These are phyloP conservation scores for Paratilapia polleni DNA, from an alignment of 2,113 vertebrate species.

Conservation along the genomic window DNA sequence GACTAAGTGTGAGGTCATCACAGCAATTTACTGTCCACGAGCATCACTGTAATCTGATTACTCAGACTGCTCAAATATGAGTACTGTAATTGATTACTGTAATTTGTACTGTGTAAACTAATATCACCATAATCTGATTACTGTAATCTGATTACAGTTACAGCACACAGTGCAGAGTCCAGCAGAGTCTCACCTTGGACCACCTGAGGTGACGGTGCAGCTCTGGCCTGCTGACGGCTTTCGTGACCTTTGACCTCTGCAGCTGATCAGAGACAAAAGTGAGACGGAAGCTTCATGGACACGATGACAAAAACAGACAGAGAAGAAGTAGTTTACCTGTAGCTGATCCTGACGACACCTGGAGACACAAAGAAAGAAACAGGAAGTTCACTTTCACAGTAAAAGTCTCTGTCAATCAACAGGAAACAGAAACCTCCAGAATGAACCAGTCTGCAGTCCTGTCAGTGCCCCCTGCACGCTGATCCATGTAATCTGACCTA, in stretches of 20 bases:
- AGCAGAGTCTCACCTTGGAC: conserved; percentile 45
- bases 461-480: neutral
- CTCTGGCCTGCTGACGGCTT: conserved; percentile 75
- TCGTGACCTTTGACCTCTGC: conserved; percentile 78
- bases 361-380: conserved; percentile 34
- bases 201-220: neutral
- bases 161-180: neutral
- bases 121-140: neutral
- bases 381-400: conserved; percentile 20
- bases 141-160: neutral
- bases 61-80: neutral
- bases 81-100: neutral
- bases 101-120: neutral
- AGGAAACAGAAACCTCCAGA: neutral
- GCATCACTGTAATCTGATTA: neutral
- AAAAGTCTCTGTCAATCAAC: neutral
- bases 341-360: conserved; percentile 57
- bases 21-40: neutral
- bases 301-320: neutral
- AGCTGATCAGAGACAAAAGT: conserved; percentile 51
- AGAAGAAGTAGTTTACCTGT: conserved; percentile 60
- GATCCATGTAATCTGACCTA: neutral
- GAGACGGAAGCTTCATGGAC: neutral
- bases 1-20: neutral
- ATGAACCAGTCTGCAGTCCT: neutral